phyloP scores from a whole-genome alignment of 2,113 vertebrate species.

The Onychostruthus taczanowskii region DNA sequence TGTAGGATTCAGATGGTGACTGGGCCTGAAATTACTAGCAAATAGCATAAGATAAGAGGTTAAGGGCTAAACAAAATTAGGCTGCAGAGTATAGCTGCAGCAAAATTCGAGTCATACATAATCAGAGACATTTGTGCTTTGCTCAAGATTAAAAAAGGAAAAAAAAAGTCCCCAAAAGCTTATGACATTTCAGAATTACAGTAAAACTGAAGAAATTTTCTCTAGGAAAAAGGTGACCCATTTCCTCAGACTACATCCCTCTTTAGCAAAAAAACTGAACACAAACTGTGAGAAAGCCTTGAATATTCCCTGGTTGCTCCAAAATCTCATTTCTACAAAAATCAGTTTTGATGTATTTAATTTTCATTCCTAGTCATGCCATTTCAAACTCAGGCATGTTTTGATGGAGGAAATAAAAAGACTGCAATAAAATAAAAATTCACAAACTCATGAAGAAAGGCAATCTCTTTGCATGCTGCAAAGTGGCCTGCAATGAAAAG shows the following conservation, averaged over 20 bases:
- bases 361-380: slow-evolving; percentile 63
- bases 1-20: neutral
- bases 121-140: slow-evolving; percentile 9
- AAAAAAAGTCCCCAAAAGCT: neutral
- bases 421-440: slow-evolving; percentile 49
- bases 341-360: slow-evolving; percentile 64
- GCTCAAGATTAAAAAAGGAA: neutral
- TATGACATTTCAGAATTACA: slow-evolving; percentile 29
- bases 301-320: slow-evolving; percentile 39
- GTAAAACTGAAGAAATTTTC: slow-evolving; percentile 50
- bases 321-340: slow-evolving; percentile 53
- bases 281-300: slow-evolving; percentile 37
- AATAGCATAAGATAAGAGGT: neutral
- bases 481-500: slow-evolving; percentile 33
- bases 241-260: slow-evolving; percentile 53
- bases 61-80: neutral
- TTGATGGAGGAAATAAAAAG: slow-evolving; percentile 60
- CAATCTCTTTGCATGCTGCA: slow-evolving; percentile 17
- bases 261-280: slow-evolving; percentile 18
- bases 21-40: neutral
- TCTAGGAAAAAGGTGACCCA: slow-evolving; percentile 62
- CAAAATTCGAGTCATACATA: slow-evolving; percentile 4
- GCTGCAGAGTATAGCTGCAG: neutral
- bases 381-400: slow-evolving; percentile 56
- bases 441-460: slow-evolving; percentile 36